Base-by-base conservation (phyloP, 2,113 vertebrate species). In the Poecilia latipinna region DNA sequence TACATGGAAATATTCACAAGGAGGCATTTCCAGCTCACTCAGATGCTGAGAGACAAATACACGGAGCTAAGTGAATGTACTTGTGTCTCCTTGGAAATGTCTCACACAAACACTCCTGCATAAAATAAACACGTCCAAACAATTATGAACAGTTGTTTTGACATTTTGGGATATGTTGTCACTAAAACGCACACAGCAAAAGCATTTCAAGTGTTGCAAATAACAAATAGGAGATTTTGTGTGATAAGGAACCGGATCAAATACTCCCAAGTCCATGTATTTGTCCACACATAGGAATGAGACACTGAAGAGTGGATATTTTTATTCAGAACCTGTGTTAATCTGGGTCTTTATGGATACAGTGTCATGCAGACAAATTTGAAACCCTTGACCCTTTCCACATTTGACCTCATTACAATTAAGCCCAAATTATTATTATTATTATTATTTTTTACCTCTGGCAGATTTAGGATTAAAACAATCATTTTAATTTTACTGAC, bases 71-170 rank as follows among this genome's bases (percentile, higher is more conserved):
- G 60, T 65, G 77, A 81, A 61, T 37, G 62, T 79, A 72, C 80
- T 85, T 65, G 61, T 24, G 68, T 72, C 65, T 84, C 70, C 22
- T 29, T 68, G 78, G 69, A 84, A 74, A 68, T 68, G 61, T 78
- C 68, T 65, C 57, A 79, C 74, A 82, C 35, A 48, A 80, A 54
- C 54, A 78, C n/a, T 13, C 35, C 24, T 57, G 35, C 68, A 22
- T 62, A 82, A 82, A 78, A 68, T 65, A 87, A 91, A 89, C 78
- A 86, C 17, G 44, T 80, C 70, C 6, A 84, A 86, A 87, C 74
- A 77, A 82, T 82, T 82, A 70, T 39, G 78, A 82, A 77, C 87
- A 89, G 66, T 79, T 85, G 86, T 75, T 88, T 86, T 82, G 77
- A 79, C 32, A 72, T 81, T 80, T 70, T 73, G 78, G 7, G 64